Evolutionary conservation across 2,888 invertebrate genomes (phyloP), one percentile per base, ranked within the genome.

Genomic region (Polymixis flavicincta): DNA sequence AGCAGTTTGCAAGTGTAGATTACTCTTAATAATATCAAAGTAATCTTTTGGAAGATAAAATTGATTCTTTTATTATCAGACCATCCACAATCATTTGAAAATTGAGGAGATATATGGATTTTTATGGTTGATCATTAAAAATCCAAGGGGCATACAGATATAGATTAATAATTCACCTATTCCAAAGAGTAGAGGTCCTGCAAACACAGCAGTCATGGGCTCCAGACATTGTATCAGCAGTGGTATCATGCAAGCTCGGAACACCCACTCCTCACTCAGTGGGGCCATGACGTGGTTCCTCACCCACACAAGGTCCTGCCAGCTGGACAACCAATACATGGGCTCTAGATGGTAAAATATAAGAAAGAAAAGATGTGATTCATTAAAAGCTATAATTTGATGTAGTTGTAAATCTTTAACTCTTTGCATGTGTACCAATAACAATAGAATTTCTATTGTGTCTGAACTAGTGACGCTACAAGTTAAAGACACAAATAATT

Each of bases 241-340:
- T 8, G 99, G 99, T 94, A 99, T 96, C 99, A 99, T 99, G 91
- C 99, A 99, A 1, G 99, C 98, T 85, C 99, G 97, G 94, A 99
- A 99, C 13, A 99, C 99, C 96, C 99, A 99, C 93, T 99, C 99
- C 94, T 99, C 99, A 75, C 99, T 98, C 69, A 99, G 93, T 0
- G 99, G 99, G 1, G 99, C 99, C 88, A 99, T 98, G 48, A 99
- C 94, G 91, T 98, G 98, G 92, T 99, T 99, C 79, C 99, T 97
- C 88, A 99, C 97, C 99, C 99, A 99, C 50, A 98, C 97, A 71
- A 98, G 95, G 88, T 98, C 98, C 87, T 97, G 97, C 79, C 98
- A 95, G 87, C 97, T 98, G 73, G 97, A 97, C 73, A 97, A 92
- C 98, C 98, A 98, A 87, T 97, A 98, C 78, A 97, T 95, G 1